Evolutionary conservation across 1,140 invertebrate species (phyloP).

Genomic region (Aphaenogaster rudis): DNA sequence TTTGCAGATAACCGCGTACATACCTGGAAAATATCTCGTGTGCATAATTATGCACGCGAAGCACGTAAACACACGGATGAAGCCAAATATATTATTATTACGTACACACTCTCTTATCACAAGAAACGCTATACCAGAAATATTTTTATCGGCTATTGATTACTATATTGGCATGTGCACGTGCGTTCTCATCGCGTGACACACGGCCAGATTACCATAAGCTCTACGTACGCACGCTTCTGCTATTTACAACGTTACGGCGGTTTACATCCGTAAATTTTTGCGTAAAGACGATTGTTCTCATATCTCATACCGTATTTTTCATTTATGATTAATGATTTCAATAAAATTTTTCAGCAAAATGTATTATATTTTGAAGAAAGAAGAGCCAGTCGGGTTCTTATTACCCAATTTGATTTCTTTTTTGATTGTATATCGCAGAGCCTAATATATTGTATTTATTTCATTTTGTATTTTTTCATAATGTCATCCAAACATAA

Average conservation of each 20-base stretch:
- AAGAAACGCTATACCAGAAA: background rate
- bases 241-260: background rate
- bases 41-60: background rate
- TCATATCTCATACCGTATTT: background rate
- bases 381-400: background rate
- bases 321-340: background rate
- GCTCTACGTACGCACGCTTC: background rate
- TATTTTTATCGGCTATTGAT: slow-evolving; percentile 18
- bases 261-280: background rate
- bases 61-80: background rate
- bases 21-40: background rate
- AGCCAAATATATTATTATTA: background rate
- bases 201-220: background rate
- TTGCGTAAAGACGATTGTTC: background rate
- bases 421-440: background rate
- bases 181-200: background rate
- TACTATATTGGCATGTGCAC: background rate
- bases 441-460: background rate
- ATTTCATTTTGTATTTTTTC: background rate
- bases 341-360: background rate
- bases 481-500: background rate
- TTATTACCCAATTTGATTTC: background rate
- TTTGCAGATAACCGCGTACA: background rate
- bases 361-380: background rate
- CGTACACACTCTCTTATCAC: background rate